phyloP scores from a whole-genome alignment of 2,888 invertebrate genomes.

The Ceramica pisi region DNA sequence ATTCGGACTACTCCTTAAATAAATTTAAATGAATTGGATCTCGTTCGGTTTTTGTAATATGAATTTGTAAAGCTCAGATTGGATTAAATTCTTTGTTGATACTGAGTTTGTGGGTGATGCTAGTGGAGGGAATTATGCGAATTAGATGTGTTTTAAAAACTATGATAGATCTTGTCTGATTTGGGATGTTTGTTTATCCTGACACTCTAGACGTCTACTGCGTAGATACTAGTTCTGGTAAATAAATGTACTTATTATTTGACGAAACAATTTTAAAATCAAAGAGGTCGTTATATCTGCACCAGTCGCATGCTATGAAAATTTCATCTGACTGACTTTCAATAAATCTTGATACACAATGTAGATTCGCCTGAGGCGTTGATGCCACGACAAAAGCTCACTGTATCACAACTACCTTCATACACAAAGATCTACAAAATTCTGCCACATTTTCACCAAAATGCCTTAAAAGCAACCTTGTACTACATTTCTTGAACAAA shows the following conservation, averaged over 20 bases:
- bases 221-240: neutral
- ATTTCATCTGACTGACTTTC: slow-evolving; percentile 16
- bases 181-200: slow-evolving; percentile 9
- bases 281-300: too few relatives aligned
- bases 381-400: slow-evolving; percentile 20
- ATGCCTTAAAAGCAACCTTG: slow-evolving; percentile 12
- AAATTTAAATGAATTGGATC: slow-evolving; percentile 62
- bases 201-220: neutral
- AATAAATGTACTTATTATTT: neutral
- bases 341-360: slow-evolving; percentile 27
- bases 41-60: slow-evolving; percentile 55
- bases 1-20: slow-evolving; percentile 53
- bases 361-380: slow-evolving; percentile 16
- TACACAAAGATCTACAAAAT: neutral
- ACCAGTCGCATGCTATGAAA: neutral
- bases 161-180: neutral
- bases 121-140: neutral
- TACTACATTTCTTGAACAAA: slow-evolving; percentile 12
- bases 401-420: neutral
- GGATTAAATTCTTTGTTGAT: slow-evolving; percentile 55
- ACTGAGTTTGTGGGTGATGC: slow-evolving; percentile 16
- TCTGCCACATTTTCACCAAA: slow-evolving; percentile 6
- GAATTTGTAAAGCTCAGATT: slow-evolving; percentile 54
- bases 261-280: neutral
- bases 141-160: slow-evolving; percentile 16